Evolutionary conservation across 1,140 invertebrate species (phyloP).

Genomic region (Phymastichus coffea): DNA sequence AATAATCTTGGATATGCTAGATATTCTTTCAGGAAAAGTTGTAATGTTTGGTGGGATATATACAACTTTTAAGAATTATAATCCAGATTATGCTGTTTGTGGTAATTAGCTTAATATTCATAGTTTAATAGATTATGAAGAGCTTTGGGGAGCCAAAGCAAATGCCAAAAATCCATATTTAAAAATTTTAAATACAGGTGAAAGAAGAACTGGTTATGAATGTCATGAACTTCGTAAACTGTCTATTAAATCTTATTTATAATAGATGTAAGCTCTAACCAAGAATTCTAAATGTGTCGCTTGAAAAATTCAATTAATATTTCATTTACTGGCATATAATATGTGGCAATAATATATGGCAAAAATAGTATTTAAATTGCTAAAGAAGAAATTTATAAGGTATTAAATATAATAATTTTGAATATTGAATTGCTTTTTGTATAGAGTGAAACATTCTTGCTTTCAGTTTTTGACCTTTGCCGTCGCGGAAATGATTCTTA

Average conservation of each 20-base stretch:
- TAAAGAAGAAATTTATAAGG: too few species aligned
- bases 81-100: constrained; percentile 75
- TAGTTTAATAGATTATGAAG: constrained; percentile 79
- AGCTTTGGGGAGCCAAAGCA: constrained; percentile 79
- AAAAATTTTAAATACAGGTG: constrained; percentile 43
- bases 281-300: too few species aligned
- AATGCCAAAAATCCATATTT: constrained; percentile 71
- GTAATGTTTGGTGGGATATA: constrained; percentile 85
- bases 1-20: constrained; percentile 67
- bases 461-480: too few species aligned
- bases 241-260: constrained; percentile 53
- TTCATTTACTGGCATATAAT: constrained; percentile 58
- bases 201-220: constrained; percentile 64
- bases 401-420: too few species aligned
- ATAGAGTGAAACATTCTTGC: constrained; percentile 35
- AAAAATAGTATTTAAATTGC: too few species aligned
- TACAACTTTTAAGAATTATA: constrained; percentile 71
- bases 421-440: neutral
- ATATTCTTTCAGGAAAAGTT: constrained; percentile 70
- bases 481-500: constrained; percentile 95
- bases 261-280: too few species aligned
- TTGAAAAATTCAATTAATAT: too few species aligned
- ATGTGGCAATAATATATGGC: constrained; percentile 39
- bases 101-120: constrained; percentile 72
- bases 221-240: constrained; percentile 57